Conservation (phyloP, 2,888 invertebrate genomes). For the Drosophila kanekoi region DNA sequence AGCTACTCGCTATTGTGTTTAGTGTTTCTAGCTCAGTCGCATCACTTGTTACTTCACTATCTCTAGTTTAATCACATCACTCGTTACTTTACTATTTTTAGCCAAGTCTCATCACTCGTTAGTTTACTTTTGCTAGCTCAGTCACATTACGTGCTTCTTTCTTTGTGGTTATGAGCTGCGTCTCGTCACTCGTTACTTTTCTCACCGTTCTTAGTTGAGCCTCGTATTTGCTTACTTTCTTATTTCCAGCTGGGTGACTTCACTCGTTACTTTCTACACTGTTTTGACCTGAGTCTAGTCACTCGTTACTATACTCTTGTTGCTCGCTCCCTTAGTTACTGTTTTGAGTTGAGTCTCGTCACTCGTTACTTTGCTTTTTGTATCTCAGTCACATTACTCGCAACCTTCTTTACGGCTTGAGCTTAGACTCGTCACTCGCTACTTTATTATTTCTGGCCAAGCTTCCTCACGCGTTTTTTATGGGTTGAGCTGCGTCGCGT, state of each 20-base stretch:
- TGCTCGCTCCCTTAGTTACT: background rate
- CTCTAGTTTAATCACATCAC: background rate
- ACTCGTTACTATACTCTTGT: constrained; percentile 15
- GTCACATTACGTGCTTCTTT: background rate
- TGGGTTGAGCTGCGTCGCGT: background rate
- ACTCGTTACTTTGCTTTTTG: constrained; percentile 11
- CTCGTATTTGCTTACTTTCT: background rate
- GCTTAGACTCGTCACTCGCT: background rate
- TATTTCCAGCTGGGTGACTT: background rate
- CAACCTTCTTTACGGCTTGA: too few species aligned
- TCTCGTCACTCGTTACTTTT: constrained; percentile 16
- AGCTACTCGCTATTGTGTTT: constrained; percentile 4
- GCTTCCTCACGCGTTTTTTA: background rate
- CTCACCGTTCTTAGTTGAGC: background rate
- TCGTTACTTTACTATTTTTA: background rate
- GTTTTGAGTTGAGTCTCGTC: background rate
- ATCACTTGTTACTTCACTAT: constrained; percentile 2
- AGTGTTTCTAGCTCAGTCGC: background rate
- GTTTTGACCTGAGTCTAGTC: background rate
- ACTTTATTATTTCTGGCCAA: background rate
- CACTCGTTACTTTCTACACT: constrained; percentile 16
- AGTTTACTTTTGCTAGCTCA: background rate
- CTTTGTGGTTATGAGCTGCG: too few species aligned
- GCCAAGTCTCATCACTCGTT: background rate
- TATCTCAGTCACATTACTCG: background rate